Evolutionary conservation across 2,888 invertebrate genomes (phyloP).

Genomic region (Synanthedon vespiformis): DNA sequence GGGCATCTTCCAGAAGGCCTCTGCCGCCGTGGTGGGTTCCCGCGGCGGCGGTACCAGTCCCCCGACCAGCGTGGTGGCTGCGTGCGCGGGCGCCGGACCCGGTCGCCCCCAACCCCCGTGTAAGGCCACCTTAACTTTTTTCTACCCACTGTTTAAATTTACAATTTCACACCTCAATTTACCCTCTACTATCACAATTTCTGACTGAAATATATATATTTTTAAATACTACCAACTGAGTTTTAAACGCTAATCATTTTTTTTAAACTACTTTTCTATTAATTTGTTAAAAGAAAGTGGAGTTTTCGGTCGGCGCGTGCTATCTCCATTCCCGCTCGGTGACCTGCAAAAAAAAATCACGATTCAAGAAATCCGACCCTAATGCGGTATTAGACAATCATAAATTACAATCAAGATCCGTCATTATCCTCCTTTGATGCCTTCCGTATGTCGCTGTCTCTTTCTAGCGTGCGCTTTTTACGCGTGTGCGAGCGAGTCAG

Average conservation of each 20-base stretch:
- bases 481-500: slow-evolving; percentile 19
- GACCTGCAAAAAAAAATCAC: slow-evolving; percentile 49
- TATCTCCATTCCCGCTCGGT: slow-evolving; percentile 8
- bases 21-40: slow-evolving; percentile 78
- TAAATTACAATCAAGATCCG: slow-evolving; percentile 64
- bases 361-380: slow-evolving; percentile 51
- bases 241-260: too few relatives aligned
- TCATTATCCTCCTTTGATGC: slow-evolving; percentile 41
- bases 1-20: slow-evolving; percentile 88
- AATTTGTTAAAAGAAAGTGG: background rate
- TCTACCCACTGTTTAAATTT: slow-evolving; percentile 15
- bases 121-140: slow-evolving; percentile 55
- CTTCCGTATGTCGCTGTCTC: slow-evolving; percentile 18
- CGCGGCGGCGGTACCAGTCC: slow-evolving; percentile 78
- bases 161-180: slow-evolving; percentile 10
- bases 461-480: slow-evolving; percentile 11
- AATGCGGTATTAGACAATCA: slow-evolving; percentile 55
- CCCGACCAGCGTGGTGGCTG: slow-evolving; percentile 73
- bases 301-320: background rate
- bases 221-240: too few relatives aligned
- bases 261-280: too few relatives aligned
- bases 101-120: slow-evolving; percentile 74
- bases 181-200: background rate
- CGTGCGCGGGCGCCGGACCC: slow-evolving; percentile 69
- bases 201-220: slow-evolving; percentile 13